phyloP scores from a whole-genome alignment of 2,888 invertebrate genomes.

The Cryptus viduatorius region DNA sequence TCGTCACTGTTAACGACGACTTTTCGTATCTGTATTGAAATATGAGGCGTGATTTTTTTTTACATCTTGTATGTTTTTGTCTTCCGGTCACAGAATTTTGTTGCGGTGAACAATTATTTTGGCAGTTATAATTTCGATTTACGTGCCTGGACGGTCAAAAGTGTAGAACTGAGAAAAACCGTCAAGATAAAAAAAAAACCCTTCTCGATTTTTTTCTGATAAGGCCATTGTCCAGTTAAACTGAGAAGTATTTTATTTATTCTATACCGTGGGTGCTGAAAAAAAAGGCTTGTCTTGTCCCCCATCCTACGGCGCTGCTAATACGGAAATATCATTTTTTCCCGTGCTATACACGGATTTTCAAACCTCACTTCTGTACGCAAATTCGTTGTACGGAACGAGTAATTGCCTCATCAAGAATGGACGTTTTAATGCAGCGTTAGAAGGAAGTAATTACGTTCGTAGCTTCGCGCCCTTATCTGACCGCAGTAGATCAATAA shows the following conservation, averaged over 20 bases:
- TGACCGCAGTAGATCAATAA: neutral
- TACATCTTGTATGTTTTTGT: neutral
- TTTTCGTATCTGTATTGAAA: constrained; percentile 4
- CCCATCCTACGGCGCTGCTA: neutral
- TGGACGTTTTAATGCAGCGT: neutral
- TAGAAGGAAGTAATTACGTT: neutral
- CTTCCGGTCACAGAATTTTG: no score
- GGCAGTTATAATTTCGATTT: neutral
- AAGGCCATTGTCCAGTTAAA: constrained; percentile 12
- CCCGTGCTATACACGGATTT: neutral
- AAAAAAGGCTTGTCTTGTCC: neutral
- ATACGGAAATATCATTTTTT: neutral
- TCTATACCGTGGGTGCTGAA: constrained; percentile 7
- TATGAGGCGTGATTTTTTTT: neutral
- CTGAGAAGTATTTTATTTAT: neutral
- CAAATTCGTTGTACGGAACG: neutral
- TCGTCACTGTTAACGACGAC: constrained; percentile 4
- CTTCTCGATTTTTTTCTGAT: constrained; percentile 15
- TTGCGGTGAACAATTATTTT: no score
- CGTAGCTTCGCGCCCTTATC: neutral
- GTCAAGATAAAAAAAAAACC: neutral
- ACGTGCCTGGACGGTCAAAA: constrained; percentile 8
- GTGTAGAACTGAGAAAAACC: neutral
- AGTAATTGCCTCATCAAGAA: neutral
- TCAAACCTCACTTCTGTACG: neutral